Evolutionary conservation across 2,113 vertebrate species (phyloP), one percentile per base, ranked within the genome.

Genomic region (Tor tambroides): DNA sequence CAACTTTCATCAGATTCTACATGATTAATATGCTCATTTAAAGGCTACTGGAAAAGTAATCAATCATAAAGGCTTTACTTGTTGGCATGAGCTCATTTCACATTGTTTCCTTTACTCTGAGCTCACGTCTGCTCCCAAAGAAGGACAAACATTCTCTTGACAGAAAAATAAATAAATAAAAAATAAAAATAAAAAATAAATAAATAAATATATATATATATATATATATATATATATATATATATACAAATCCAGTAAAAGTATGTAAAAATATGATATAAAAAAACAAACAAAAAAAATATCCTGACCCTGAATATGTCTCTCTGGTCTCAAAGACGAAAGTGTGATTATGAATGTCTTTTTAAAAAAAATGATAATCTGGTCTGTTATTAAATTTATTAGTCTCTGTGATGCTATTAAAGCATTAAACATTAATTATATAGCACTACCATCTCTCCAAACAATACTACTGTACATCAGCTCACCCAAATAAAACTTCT

Each of bases 91-190:
- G 32, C 11, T 61, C 21, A 7, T 41, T 41, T 11, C 78, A 80
- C 54, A 80, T 80, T 80, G 78, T 80, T 80, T 80, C 32, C 78
- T 26, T 30, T 79, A 56, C 15, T 23, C 28, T 56, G 28, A 79
- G 49, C 9, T 56, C 76, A 35, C 6, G 0, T 35, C 76, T 79
- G 8, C 28, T 79, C 26, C 6, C 46, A 54, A 79, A 56, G 49
- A 23, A 10, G 30, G 8, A 54, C 17, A 23, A 35, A 6, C 59
- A 54, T 56, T 32, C 8, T 78, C 46, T 77, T 14, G n/a, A 51
- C 26, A 78, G 26, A 14, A 38, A 38, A 6, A 4, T 4, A 35
- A 35, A 35, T n/a, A n/a, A n/a, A n/a, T n/a, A n/a, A n/a, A n/a
- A n/a, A 35, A 41, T 41, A 43, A 43, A 43, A 43, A 43, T n/a